Evolutionary conservation across 2,888 invertebrate species (phyloP), one percentile per base, ranked within the genome.

Genomic region (Conops quadrifasciatus): DNA sequence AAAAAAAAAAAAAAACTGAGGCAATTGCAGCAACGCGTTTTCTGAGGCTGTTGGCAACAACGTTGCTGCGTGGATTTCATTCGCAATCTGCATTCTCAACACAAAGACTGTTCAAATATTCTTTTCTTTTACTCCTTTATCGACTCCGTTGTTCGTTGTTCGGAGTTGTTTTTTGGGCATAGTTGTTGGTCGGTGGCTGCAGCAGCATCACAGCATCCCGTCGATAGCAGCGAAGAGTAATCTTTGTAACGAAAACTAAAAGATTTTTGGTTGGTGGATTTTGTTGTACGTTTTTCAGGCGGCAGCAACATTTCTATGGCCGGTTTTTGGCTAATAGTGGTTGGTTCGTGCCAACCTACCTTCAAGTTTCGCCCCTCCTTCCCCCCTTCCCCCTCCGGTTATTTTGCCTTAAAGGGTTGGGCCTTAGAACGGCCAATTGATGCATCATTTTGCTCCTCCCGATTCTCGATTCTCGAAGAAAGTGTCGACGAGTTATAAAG

Each of bases 181-280:
- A 28, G 67, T 21, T 67, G 24, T 21, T 21, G 19, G 15, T 16
- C 19, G 26, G 67, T 47, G 53, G 60, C 51, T 26, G 45, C 21
- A 59, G 67, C 62, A 36, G 62, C 63, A 15, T 26, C n/a, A 16
- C 30, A 62, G 43, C 19, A 19, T 72, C 81, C 79, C 79, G n/a
- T n/a, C 78, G 78, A 80, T 75, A 77, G 77, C 78, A 80, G 76
- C 78, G 80, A 75, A 78, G 77, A 76, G 76, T 74, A 81, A 79
- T 78, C 81, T 79, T 80, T 79, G 80, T 43, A 56, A 36, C 81
- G 80, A 78, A 36, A 80, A 81, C 78, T 78, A 79, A 80, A 80
- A 81, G 80, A 80, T 80, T 80, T 80, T 81, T 80, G 81, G 80
- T 80, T 80, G 80, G 80, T 79, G 81, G 79, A 81, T 80, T 36